phyloP scores from a whole-genome alignment of 1,140 invertebrate species.

The Saxidomus purpurata region DNA sequence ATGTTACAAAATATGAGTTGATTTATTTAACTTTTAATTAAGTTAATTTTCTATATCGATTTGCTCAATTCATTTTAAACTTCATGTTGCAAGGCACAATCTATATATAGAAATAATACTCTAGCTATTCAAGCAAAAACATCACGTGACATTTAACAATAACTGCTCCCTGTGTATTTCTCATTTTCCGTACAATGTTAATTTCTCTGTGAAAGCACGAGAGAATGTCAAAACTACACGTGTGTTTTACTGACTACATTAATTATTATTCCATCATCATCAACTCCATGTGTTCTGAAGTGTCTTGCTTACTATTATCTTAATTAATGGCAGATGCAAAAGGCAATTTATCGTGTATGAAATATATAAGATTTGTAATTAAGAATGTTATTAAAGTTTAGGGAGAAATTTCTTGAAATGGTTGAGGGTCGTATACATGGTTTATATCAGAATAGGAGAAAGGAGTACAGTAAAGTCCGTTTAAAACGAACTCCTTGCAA shows the following conservation, averaged over 20 bases:
- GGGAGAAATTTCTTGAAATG: not conserved
- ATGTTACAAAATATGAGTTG: too few species aligned
- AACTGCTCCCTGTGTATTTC: too few species aligned
- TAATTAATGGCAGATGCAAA: conserved; percentile 23
- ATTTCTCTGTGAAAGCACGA: not conserved
- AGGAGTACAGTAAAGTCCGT: too few species aligned
- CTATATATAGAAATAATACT: too few species aligned
- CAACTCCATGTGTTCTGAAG: conserved; percentile 1
- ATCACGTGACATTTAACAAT: too few species aligned
- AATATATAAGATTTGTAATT: not conserved
- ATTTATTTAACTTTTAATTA: too few species aligned
- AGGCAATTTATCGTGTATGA: conserved; percentile 8
- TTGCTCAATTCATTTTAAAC: too few species aligned
- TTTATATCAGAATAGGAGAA: too few species aligned
- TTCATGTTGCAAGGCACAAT: too few species aligned
- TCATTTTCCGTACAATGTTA: not conserved
- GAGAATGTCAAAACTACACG: not conserved
- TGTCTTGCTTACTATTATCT: not conserved
- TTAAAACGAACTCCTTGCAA: not conserved
- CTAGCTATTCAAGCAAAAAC: too few species aligned
- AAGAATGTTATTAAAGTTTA: not conserved
- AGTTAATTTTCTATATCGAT: too few species aligned
- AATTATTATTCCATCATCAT: not conserved
- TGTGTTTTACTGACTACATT: not conserved
- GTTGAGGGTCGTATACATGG: not conserved